Evolutionary conservation across 2,113 vertebrate genomes (phyloP), one percentile per base, ranked within the genome.

Genomic region (Archilochus colubris): DNA sequence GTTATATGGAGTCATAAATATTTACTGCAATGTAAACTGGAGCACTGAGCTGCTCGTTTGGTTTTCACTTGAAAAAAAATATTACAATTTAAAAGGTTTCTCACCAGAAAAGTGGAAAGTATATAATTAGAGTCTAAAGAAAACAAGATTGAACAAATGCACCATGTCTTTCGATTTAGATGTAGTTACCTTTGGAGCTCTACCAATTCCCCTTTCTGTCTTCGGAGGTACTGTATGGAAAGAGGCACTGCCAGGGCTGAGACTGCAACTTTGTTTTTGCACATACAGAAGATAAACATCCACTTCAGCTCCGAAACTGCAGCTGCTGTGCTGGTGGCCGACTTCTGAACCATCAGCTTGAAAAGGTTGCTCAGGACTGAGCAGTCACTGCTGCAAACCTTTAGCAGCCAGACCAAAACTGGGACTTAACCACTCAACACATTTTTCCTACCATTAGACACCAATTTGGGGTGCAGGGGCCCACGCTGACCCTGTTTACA

Each of bases 1-100:
- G 93, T 91, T 96, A 88, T 75, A 94, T 38, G 28, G 86, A 95
- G 88, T 48, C 62, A 88, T 96, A 97, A 97, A 95, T 95, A 97
- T 95, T 96, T 95, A 95, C 90, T 95, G 88, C 82, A 78, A 23
- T 75, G 66, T 95, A 95, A 95, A 95, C 86, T 25, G 50, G 31
- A 88, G 76, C 76, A 50, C 73, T 72, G 82, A 93, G 76, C 54
- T 31, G 40, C 25, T 88, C 69, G 53, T 93, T 94, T 83, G 85
- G 88, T 88, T 91, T 88, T 53, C 69, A 81, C 80, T 64, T 46
- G 14, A 53, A 86, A 82, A 89, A 75, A 64, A 57, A 25, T 1
- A 62, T 57, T 68, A 73, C 69, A 85, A 72, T 88, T 95, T 95
- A 68, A 91, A 96, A 86, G 54, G 82, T 88, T 69, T 86, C 88